Evolutionary conservation across 2,888 invertebrate genomes (phyloP).

Genomic region (Venusia cambrica): DNA sequence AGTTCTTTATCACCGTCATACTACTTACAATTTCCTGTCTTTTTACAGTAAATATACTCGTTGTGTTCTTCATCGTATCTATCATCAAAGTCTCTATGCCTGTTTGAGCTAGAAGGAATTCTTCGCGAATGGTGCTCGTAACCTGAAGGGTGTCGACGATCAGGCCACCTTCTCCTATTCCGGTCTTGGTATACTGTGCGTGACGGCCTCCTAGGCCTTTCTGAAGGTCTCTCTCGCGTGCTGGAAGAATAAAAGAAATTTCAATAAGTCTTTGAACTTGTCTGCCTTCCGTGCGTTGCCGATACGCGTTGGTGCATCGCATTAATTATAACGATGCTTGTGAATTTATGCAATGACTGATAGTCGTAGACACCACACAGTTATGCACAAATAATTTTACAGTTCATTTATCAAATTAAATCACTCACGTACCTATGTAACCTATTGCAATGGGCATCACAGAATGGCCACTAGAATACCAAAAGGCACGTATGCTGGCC

Average conservation of each 20-base stretch:
- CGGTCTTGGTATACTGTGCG: conserved; percentile 58
- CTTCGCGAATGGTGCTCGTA: conserved; percentile 8
- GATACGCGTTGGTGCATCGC: conserved; percentile 36
- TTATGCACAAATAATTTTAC: too few species aligned
- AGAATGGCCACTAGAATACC: too few species aligned
- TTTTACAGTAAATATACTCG: conserved; percentile 54
- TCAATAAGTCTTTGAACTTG: conserved; percentile 49
- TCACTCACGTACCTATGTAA: too few species aligned
- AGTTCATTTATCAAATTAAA: too few species aligned
- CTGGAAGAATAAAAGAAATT: conserved; percentile 37
- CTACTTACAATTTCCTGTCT: conserved; percentile 54
- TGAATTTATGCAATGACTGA: conserved; percentile 28
- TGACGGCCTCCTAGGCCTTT: conserved; percentile 52
- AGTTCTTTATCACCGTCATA: background rate
- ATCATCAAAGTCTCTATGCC: conserved; percentile 49
- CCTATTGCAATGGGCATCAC: too few species aligned
- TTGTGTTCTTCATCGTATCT: conserved; percentile 45
- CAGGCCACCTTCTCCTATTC: conserved; percentile 54
- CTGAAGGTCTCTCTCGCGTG: conserved; percentile 38
- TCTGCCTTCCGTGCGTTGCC: conserved; percentile 34
- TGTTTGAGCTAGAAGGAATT: conserved; percentile 30
- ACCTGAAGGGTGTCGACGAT: conserved; percentile 35
- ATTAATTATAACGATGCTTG: conserved; percentile 22
- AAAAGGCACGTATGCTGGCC: too few species aligned
- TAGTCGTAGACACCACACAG: too few species aligned